Evolutionary conservation across 2,797 vertebrate species (phyloP).

Genomic region (Lithobates pipiens): DNA sequence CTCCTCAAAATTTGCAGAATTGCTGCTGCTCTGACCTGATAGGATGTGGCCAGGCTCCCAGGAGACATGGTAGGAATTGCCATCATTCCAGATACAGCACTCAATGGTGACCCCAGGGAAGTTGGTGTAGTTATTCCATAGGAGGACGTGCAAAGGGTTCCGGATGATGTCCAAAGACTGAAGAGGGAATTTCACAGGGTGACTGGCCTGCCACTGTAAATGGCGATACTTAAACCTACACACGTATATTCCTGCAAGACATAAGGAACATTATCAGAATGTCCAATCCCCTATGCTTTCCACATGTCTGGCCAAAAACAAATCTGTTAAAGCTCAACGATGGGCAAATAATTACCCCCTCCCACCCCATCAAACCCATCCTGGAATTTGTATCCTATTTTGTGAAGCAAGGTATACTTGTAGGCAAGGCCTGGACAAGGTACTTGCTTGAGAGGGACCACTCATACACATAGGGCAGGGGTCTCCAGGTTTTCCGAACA

Average conservation of each 20-base stretch:
- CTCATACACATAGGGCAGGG: too few species aligned
- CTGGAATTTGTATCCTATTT: too few species aligned
- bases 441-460: too few species aligned
- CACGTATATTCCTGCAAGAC: constrained; percentile 65
- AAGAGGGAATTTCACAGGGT: constrained; percentile 59
- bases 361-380: too few species aligned
- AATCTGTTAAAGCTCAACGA: too few species aligned
- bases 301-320: too few species aligned
- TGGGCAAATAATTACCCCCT: too few species aligned
- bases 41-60: constrained; percentile 57
- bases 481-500: too few species aligned
- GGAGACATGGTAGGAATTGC: constrained; percentile 46
- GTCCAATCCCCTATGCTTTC: too few species aligned
- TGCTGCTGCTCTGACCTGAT: constrained; percentile 11
- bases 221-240: constrained; percentile 63
- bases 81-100: constrained; percentile 65
- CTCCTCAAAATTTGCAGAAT: neutral
- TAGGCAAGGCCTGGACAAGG: too few species aligned
- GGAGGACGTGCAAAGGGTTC: constrained; percentile 59
- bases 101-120: constrained; percentile 60
- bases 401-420: too few species aligned
- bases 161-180: constrained; percentile 42
- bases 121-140: constrained; percentile 52
- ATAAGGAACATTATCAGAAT: too few species aligned
- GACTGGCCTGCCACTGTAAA: constrained; percentile 49